phyloP scores from a whole-genome alignment of 2,797 vertebrate species.

The Enteromius paludinosus region DNA sequence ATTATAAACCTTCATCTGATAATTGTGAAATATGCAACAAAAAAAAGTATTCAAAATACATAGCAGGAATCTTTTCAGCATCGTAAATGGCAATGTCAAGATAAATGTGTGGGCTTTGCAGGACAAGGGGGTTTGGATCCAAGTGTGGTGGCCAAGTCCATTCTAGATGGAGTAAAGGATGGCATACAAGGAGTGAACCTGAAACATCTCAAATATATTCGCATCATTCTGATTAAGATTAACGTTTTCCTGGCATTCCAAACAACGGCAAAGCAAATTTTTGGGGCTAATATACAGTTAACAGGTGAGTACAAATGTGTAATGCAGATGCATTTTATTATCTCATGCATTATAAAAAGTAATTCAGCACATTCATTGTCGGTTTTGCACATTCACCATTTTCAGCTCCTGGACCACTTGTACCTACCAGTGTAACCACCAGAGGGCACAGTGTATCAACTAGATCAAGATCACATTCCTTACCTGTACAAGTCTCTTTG shows the following conservation, averaged over 20 bases:
- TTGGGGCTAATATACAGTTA: constrained; percentile 16
- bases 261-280: constrained; percentile 54
- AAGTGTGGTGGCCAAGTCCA: constrained; percentile 61
- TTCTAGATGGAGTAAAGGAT: constrained; percentile 63
- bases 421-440: constrained; percentile 4
- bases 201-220: constrained; percentile 56
- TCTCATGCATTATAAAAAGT: neutral
- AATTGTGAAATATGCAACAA: no score
- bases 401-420: constrained; percentile 34
- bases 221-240: constrained; percentile 64
- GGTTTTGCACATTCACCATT: neutral
- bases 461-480: neutral
- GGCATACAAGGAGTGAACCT: constrained; percentile 27
- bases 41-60: no score
- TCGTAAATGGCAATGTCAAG: neutral
- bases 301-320: constrained; percentile 35
- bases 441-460: constrained; percentile 6
- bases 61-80: neutral
- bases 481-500: neutral
- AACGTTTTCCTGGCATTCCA: constrained; percentile 69
- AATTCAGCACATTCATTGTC: neutral
- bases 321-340: neutral
- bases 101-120: constrained; percentile 44
- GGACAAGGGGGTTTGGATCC: constrained; percentile 64
- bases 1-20: no score